Evolutionary conservation across 2,797 vertebrate genomes (phyloP).

Genomic region (Danio jaintianensis): DNA sequence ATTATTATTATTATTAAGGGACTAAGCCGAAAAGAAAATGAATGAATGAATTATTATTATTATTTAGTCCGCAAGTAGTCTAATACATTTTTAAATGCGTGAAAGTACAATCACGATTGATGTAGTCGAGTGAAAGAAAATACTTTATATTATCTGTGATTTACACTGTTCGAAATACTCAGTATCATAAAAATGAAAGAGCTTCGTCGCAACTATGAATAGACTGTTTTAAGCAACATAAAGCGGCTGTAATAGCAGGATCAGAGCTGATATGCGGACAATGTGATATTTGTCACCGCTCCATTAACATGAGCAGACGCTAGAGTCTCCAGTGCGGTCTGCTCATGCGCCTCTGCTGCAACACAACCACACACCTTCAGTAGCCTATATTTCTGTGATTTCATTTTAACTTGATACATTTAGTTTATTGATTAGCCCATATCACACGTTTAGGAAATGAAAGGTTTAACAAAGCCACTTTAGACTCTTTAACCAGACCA

Average conservation of each 20-base stretch:
- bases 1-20: too few relatives aligned
- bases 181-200: neutral
- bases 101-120: neutral
- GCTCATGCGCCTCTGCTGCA: conserved; percentile 16
- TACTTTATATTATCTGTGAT: neutral
- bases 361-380: neutral
- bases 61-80: neutral
- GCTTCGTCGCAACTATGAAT: neutral
- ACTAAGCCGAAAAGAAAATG: too few relatives aligned
- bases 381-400: neutral
- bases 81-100: neutral
- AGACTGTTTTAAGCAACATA: neutral
- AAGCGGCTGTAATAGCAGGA: conserved; percentile 16
- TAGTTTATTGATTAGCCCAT: neutral
- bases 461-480: neutral
- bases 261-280: conserved; percentile 28
- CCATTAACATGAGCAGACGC: conserved; percentile 34
- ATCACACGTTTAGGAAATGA: neutral
- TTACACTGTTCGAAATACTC: neutral
- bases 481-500: neutral
- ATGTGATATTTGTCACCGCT: conserved; percentile 49
- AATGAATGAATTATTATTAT: too few relatives aligned
- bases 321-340: conserved; percentile 40
- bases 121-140: neutral
- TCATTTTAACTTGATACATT: neutral